Base-by-base conservation (phyloP, 2,797 vertebrate species). In the Perodicticus potto region DNA sequence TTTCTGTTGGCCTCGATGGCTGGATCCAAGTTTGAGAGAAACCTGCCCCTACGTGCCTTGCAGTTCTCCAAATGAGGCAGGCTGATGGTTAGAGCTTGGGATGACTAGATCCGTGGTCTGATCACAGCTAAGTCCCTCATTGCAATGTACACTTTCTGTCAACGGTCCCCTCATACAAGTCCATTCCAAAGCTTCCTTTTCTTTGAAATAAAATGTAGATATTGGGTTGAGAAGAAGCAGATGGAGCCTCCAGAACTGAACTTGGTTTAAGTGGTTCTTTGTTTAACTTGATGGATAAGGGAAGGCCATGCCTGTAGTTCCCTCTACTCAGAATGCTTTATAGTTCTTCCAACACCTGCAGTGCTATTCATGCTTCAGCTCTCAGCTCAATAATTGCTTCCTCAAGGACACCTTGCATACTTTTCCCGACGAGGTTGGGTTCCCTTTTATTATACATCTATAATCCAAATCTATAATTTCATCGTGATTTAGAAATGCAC, bases 11-110 rank as follows among this genome's bases (percentile, higher is more conserved):
- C 67, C 19, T 45, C 20, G 0, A 67, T 45, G 84, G 53, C 67
- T n/a, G 90, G 72, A 67, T 86, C 34, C 81, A 59, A 83, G 65
- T 86, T 89, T 53, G 70, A 86, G 83, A 96, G 78, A 70, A 96
- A n/a, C 57, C 86, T 85, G 67, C n/a, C 12, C 43, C 72, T 67
- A 65, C 49, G 3, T 34, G 74, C 69, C 73, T 76, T 85, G 81
- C 65, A 32, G 19, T 25, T 45, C 67, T 93, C 43, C 73, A 20
- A 0, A 23, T 12, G 69, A 89, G 23, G 9, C 69, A 72, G 34
- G 13, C 23, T 83, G 53, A 67, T 12, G 37, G 20, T 59, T 65
- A 69, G 90, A 92, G 76, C 53, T 72, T 29, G 49, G 32, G 10
- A 45, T 49, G 83, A 55, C 40, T 22, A 11, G 37, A 43, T 27